These are phyloP conservation scores for Riparia riparia DNA, from an alignment of 2,113 vertebrate genomes.

Conservation along the genomic window DNA sequence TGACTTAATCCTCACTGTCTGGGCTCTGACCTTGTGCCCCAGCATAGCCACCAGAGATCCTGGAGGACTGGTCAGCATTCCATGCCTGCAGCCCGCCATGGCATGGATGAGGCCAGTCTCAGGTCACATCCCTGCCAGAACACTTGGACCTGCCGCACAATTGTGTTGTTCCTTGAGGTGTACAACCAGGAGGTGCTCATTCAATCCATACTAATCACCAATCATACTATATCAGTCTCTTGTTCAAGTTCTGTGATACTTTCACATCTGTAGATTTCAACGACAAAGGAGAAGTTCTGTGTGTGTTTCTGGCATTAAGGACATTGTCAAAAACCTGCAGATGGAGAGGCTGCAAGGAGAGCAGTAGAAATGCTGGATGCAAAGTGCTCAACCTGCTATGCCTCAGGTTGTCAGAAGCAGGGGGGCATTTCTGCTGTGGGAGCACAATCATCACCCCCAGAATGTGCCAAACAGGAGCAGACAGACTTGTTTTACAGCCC, in stretches of 20 bases:
- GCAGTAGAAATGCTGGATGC: not conserved
- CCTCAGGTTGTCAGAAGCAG: fast-evolving
- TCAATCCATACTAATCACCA: not conserved
- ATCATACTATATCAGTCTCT: fast-evolving
- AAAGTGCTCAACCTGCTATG: fast-evolving
- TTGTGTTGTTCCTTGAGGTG: fast-evolving
- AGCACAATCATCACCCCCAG: not conserved
- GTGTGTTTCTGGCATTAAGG: not conserved
- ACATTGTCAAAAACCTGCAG: not conserved
- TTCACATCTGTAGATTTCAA: not conserved
- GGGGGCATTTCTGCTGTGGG: not conserved
- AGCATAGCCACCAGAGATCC: not conserved
- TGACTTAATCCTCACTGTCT: not conserved
- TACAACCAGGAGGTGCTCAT: not conserved
- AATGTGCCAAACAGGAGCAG: not conserved
- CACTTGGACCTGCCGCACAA: not conserved
- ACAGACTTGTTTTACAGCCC: not conserved
- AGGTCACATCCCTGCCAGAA: not conserved
- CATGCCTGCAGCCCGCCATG: not conserved
- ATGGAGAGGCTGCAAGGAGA: not conserved
- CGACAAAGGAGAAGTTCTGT: not conserved
- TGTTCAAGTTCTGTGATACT: not conserved
- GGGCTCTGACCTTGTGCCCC: not conserved
- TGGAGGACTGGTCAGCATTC: not conserved
- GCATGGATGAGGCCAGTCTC: not conserved